Evolutionary conservation across 2,797 vertebrate genomes (phyloP), one percentile per base, ranked within the genome.

Genomic region (Micropoecilia bifurca): DNA sequence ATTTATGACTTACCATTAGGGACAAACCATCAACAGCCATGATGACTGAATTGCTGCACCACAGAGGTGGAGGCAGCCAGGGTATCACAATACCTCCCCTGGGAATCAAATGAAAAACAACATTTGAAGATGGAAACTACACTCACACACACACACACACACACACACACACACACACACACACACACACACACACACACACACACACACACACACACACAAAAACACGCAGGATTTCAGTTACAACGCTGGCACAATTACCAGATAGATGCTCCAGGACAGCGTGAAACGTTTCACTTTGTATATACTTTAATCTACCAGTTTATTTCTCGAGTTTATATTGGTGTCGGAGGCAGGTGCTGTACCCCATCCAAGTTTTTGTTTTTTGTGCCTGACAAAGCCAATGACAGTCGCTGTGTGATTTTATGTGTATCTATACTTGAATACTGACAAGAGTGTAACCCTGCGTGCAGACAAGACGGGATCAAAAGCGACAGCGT

Each of bases 1-100:
- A 95, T 95, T 95, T 95, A 95, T 92, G 87, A 89, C 84, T 83
- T 79, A 80, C 83, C 88, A 90, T 93, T 88, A 92, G 82, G 89
- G 87, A 91, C 76, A 88, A 85, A 82, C 88, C 84, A 91, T 91
- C 88, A 87, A 85, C 71, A 57, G 83, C 80, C 78, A 79, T 87
- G 90, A 92, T 90, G 89, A 88, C 75, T 88, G 87, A 83, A 87
- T 47, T 83, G 87, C 77, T 74, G 43, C 74, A 76, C 45, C 18
- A 25, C 74, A 80, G 71, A 79, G 84, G 73, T 57, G 81, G 81
- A 80, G 80, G 74, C 18, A 59, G 55, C 3, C 14, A 36, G 48
- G 75, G 74, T 69, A 57, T 81, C 83, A 87, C 71, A 59, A 76
- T 61, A 63, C 81, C 73, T 79, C 66, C 28, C 76, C 59, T 47